Evolutionary conservation across 2,797 vertebrate species (phyloP).

Genomic region (Macrochelys suwanniensis): DNA sequence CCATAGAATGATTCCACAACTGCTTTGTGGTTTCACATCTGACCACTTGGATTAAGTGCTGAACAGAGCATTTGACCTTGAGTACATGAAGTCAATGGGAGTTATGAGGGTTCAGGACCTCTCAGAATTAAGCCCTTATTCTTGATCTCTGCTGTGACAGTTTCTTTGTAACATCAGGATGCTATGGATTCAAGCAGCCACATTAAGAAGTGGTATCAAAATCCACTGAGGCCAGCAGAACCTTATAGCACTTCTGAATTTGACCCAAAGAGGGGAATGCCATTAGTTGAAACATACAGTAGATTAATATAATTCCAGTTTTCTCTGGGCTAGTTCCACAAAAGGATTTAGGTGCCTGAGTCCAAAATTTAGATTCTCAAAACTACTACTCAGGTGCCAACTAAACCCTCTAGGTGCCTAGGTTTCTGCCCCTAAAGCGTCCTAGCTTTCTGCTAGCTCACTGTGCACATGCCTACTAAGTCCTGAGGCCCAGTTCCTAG

Average conservation of each 20-base stretch:
- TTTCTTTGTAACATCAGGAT: background rate
- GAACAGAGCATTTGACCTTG: background rate
- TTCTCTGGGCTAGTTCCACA: background rate
- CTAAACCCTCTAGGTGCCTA: background rate
- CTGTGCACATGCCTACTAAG: too few species aligned
- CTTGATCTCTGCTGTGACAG: background rate
- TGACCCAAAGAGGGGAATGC: background rate
- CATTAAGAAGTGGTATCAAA: background rate
- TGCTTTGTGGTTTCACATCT: background rate
- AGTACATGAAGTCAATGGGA: background rate
- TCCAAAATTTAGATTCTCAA: too few species aligned
- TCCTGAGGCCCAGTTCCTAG: too few species aligned
- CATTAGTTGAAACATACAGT: background rate
- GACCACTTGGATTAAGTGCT: background rate
- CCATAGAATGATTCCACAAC: background rate
- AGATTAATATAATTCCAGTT: background rate
- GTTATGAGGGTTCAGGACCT: background rate
- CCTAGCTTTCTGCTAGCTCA: too few species aligned
- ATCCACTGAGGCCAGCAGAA: background rate
- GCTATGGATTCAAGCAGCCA: background rate
- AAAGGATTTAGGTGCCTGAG: too few species aligned
- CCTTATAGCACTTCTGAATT: background rate
- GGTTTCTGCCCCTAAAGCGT: too few species aligned
- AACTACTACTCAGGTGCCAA: background rate
- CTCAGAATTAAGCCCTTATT: background rate